Percentiles rank a stretch among this genome's conserved stretches.
phyloP scores from a whole-genome alignment of 2,113 vertebrate genomes.

The Peucedramus taeniatus region DNA sequence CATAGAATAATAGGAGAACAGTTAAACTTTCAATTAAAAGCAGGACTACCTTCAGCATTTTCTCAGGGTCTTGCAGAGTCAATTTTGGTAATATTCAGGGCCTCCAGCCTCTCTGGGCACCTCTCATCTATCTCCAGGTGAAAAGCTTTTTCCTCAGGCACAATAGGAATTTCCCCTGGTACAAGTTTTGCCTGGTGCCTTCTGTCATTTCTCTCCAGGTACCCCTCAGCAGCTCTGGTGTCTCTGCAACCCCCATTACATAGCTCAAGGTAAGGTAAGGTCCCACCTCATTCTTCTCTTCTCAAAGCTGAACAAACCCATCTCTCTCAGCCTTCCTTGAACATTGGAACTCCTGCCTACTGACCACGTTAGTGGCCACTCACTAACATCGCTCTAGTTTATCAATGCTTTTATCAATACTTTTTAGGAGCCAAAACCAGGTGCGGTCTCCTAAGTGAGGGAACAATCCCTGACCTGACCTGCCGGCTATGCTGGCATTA shows the following conservation, averaged over 20 bases:
- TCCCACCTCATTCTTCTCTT: background rate
- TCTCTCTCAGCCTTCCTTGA: background rate
- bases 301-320: background rate
- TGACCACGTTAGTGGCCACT: accelerated
- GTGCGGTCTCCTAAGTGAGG: background rate
- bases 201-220: background rate
- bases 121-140: background rate
- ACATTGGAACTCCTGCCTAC: background rate
- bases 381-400: background rate
- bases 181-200: background rate
- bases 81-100: background rate
- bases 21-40: background rate
- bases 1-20: background rate
- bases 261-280: background rate
- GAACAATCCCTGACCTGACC: background rate
- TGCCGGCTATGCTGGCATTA: background rate
- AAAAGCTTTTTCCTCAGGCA: background rate
- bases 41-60: background rate
- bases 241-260: background rate
- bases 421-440: background rate
- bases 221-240: background rate
- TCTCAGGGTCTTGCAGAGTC: background rate
- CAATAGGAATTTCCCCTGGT: background rate
- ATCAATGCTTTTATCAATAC: background rate
- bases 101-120: background rate